phyloP scores from a whole-genome alignment of 2,113 vertebrate species.

The Haliaeetus leucogaster region DNA sequence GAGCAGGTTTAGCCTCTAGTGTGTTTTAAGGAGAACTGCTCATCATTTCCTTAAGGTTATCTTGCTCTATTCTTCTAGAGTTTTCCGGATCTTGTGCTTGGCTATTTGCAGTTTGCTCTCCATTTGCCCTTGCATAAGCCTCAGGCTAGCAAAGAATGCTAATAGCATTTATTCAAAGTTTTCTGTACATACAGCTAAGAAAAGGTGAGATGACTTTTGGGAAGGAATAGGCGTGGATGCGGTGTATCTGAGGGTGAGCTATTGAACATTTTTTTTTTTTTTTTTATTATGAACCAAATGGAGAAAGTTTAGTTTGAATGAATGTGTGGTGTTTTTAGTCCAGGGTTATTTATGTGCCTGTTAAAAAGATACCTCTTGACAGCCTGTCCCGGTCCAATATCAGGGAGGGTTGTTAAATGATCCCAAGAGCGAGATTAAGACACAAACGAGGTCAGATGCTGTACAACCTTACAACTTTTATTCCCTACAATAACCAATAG shows the following conservation, averaged over 20 bases:
- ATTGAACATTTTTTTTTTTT: neutral
- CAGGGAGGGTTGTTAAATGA: too few species aligned
- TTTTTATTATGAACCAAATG: neutral
- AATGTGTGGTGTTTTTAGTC: neutral
- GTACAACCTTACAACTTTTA: too few species aligned
- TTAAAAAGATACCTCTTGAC: neutral
- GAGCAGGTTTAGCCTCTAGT: neutral
- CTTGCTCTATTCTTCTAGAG: neutral
- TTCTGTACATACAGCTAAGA: neutral
- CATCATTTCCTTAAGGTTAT: neutral
- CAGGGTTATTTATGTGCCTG: neutral
- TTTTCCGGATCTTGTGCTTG: neutral
- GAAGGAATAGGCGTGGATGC: neutral
- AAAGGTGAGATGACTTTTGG: neutral
- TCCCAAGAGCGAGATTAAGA: too few species aligned
- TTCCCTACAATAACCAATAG: too few species aligned
- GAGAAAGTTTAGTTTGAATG: neutral
- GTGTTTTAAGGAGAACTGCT: neutral
- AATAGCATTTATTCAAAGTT: neutral
- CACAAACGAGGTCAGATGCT: too few species aligned
- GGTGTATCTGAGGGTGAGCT: neutral
- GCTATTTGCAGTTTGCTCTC: neutral
- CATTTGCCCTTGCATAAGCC: neutral
- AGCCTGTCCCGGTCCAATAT: too few species aligned
- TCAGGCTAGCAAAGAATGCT: neutral